Evolutionary conservation across 92 coral and sea anemone genomes (phyloP).

Genomic region (Scolanthus callimorphus): DNA sequence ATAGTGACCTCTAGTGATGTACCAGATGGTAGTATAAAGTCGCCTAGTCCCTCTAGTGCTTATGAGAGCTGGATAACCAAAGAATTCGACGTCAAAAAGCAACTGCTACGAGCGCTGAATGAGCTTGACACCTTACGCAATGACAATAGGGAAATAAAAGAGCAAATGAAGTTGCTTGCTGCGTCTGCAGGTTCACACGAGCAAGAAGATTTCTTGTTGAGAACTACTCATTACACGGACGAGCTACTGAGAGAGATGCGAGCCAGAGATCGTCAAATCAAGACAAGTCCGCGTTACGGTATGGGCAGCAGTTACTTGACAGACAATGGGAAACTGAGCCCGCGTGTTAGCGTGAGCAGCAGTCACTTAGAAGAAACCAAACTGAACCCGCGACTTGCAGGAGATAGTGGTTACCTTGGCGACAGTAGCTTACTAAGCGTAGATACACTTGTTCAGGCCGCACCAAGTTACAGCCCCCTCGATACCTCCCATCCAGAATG

Average conservation of each 20-base stretch:
- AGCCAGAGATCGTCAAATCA: slow-evolving; percentile 33
- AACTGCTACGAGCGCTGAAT: slow-evolving; percentile 48
- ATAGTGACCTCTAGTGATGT: not conserved
- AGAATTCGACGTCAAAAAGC: slow-evolving; percentile 40
- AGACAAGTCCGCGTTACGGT: not conserved
- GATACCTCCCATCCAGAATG: not conserved
- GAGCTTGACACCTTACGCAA: slow-evolving; percentile 57
- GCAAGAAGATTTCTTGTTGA: slow-evolving; percentile 28
- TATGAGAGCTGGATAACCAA: slow-evolving; percentile 13
- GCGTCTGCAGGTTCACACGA: slow-evolving; percentile 23
- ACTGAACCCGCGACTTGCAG: not conserved
- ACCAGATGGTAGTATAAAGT: too few species aligned
- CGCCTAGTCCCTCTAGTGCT: not conserved
- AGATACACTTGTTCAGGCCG: not conserved
- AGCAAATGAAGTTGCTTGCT: slow-evolving; percentile 42
- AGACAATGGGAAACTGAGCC: not conserved
- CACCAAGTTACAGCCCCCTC: not conserved
- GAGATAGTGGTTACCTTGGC: not conserved
- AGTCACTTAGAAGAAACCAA: not conserved
- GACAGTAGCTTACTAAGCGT: not conserved
- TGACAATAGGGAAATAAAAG: slow-evolving; percentile 69
- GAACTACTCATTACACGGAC: slow-evolving; percentile 64
- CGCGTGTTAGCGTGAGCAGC: not conserved
- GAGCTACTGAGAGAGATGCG: slow-evolving; percentile 52
- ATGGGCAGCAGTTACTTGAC: not conserved